Percentiles rank a stretch among this genome's conserved stretches.
Evolutionary conservation across 2,797 vertebrate species (phyloP).

Genomic region (Myiotriccus ornatus): DNA sequence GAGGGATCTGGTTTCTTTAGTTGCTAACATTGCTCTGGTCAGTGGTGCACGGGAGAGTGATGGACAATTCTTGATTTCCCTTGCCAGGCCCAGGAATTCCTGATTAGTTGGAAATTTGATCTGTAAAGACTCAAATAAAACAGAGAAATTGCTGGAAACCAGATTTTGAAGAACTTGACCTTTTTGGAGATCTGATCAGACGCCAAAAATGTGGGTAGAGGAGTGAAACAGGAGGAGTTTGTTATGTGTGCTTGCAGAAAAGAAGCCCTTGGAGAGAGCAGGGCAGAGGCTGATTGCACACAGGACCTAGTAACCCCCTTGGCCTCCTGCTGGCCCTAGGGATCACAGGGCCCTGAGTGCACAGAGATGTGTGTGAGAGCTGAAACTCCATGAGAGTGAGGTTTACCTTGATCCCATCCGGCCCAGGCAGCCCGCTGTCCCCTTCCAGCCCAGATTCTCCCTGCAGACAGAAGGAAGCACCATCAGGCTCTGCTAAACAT

Average conservation of each 20-base stretch:
- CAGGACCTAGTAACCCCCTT: neutral
- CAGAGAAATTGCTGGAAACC: conserved; percentile 37
- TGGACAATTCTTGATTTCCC: neutral
- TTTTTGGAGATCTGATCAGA: conserved; percentile 34
- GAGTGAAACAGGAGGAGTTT: conserved; percentile 19
- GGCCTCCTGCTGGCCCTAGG: neutral
- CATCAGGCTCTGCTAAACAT: neutral
- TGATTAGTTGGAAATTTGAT: conserved; percentile 33
- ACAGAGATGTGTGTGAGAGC: neutral
- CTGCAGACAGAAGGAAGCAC: conserved; percentile 69
- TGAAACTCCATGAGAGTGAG: accelerated
- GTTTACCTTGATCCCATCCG: conserved; percentile 89
- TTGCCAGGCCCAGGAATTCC: conserved; percentile 25
- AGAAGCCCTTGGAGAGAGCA: neutral
- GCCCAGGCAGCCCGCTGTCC: conserved; percentile 84
- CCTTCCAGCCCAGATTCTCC: conserved; percentile 92
- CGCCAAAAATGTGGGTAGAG: conserved; percentile 38
- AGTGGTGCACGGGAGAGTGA: neutral
- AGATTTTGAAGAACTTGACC: conserved; percentile 29
- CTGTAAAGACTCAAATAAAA: conserved; percentile 22
- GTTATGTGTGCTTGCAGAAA: neutral
- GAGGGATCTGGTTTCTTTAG: neutral
- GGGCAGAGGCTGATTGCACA: neutral
- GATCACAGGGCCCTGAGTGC: neutral
- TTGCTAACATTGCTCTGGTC: neutral